A percentile compares a stretch with the other conserved stretches of the same genome.
phyloP scores from a whole-genome alignment of 1,140 invertebrate genomes.

The Lepidotrigona ventralis region DNA sequence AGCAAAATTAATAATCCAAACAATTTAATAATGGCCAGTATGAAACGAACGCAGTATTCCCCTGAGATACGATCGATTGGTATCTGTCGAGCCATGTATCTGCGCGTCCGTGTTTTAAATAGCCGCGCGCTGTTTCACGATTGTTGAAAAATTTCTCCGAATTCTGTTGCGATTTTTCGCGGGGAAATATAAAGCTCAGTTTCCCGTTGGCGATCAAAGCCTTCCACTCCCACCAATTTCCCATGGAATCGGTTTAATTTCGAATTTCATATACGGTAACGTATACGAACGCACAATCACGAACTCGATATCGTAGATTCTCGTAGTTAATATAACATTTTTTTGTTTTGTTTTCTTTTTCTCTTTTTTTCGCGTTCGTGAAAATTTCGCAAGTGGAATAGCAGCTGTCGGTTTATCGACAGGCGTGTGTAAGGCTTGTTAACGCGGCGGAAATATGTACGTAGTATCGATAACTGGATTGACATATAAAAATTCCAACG shows the following conservation, averaged over 20 bases:
- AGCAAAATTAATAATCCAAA: conserved; percentile 50
- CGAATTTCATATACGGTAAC: background rate
- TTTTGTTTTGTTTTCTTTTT: background rate
- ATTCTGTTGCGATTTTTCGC: background rate
- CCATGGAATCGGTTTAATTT: conserved; percentile 9
- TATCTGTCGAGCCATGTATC: conserved; percentile 23
- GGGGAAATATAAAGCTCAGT: conserved; percentile 10
- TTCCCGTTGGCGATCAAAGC: background rate
- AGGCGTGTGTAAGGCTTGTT: too few species aligned
- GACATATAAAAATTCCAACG: too few species aligned
- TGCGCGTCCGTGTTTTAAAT: background rate
- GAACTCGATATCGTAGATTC: background rate
- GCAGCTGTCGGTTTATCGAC: too few species aligned
- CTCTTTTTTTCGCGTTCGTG: too few species aligned
- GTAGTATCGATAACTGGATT: too few species aligned
- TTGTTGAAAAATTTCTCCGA: background rate
- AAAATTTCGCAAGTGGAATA: too few species aligned
- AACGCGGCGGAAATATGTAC: too few species aligned
- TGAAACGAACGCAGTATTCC: conserved; percentile 32
- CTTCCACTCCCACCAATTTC: background rate
- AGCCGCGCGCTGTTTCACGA: background rate
- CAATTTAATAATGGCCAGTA: conserved; percentile 57
- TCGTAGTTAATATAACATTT: background rate
- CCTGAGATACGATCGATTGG: conserved; percentile 55
- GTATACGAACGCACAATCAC: background rate